Base-by-base conservation (phyloP, 2,797 vertebrate species). In the Pogoniulus pusillus region DNA sequence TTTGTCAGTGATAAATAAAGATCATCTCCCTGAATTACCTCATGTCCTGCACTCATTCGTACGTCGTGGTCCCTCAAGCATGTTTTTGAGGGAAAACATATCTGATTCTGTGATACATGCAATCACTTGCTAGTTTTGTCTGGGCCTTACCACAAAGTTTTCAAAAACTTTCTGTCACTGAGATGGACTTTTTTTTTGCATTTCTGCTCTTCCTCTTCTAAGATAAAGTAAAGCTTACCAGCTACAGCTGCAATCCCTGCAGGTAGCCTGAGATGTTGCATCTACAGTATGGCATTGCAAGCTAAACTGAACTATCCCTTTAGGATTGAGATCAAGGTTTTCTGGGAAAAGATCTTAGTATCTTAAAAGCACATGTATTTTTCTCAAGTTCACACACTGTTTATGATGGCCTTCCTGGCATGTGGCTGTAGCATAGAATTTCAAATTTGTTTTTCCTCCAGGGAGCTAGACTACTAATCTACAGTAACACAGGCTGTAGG, bases 381-480 rank as follows among this genome's bases (percentile, higher is more conserved):
- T 82, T n/a, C 79, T 76, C 35, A 3, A 2, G 54, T 84, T 81
- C 70, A 24, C 70, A 51, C 16, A 13, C 72, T 75, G 71, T 80
- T 91, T 93, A 39, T 63, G 66, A 89, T 84, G 90, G 81, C 32
- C 81, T 9, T 74, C 32, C 39, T 73, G 84, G 81, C 78, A 93
- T 91, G 72, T 84, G 91, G 66, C 72, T 91, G 64, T 53, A 87
- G 35, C 0, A 0, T 60, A 72, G 91, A 89, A 88, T 93, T 95
- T 95, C 88, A 93, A 85, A 95, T 95, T 93, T 95, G 89, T 93
- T 91, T 95, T 96, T 91, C 90, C 91, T 93, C 85, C 57, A 87
- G 92, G 94, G 89, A 93, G 65, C 70, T 90, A 87, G 85, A 85
- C 70, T 63, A 92, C 81, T 96, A 96, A 96, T 96, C 96, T 95